These are phyloP conservation scores for Bujurquina vittata DNA, from an alignment of 2,113 vertebrate species.

Conservation along the genomic window DNA sequence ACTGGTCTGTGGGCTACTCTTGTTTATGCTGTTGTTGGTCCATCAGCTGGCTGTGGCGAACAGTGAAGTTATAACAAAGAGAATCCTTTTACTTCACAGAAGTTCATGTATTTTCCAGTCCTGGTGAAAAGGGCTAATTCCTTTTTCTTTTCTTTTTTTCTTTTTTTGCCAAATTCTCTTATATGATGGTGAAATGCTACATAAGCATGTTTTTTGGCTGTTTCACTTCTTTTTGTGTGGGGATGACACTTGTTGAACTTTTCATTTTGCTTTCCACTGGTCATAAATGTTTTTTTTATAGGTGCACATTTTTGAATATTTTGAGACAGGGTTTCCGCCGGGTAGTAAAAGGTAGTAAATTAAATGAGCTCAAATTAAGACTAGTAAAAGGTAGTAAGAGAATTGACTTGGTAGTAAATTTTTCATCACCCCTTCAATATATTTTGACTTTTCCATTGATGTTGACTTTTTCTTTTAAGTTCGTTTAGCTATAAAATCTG, in stretches of 20 bases:
- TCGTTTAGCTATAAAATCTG: too few relatives aligned
- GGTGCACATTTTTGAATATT: not conserved
- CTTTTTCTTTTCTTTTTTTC: too few relatives aligned
- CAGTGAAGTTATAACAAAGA: not conserved
- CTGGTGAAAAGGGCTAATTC: not conserved
- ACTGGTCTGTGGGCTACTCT: not conserved
- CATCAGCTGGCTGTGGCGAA: not conserved
- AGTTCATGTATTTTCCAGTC: too few relatives aligned
- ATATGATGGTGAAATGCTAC: not conserved
- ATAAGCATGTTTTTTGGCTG: not conserved
- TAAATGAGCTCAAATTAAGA: too few relatives aligned
- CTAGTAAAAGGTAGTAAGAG: too few relatives aligned
- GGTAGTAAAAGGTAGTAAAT: too few relatives aligned
- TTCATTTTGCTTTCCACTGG: not conserved
- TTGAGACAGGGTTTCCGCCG: too few relatives aligned
- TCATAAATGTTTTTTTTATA: not conserved
- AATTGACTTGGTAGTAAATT: too few relatives aligned
- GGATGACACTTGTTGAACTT: not conserved
- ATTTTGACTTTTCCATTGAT: too few relatives aligned
- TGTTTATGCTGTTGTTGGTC: not conserved
- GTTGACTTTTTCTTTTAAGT: too few relatives aligned
- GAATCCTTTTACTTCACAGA: not conserved
- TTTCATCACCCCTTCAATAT: too few relatives aligned
- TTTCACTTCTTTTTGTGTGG: not conserved
- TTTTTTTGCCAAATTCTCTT: not conserved